phyloP scores from a whole-genome alignment of 2,888 invertebrate species.

The Drosophila barbarae region DNA sequence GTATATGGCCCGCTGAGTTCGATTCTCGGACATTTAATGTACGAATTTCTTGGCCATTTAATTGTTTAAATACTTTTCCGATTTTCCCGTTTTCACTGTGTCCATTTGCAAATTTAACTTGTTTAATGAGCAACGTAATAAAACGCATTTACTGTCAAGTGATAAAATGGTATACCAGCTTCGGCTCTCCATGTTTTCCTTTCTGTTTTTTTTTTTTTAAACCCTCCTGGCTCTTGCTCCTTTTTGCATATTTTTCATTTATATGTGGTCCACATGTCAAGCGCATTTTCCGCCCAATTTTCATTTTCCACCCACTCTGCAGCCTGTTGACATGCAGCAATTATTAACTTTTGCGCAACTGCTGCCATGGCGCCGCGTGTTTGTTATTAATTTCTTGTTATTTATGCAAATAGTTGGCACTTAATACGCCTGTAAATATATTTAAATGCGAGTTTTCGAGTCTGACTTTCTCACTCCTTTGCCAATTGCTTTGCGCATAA shows the following conservation, averaged over 20 bases:
- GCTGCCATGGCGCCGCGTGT: constrained; percentile 72
- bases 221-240: constrained; percentile 16
- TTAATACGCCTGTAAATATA: constrained; percentile 63
- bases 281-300: constrained; percentile 21
- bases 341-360: constrained; percentile 74
- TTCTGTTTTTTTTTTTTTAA: neutral
- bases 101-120: constrained; percentile 65
- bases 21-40: constrained; percentile 4
- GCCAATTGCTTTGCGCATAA: constrained; percentile 67
- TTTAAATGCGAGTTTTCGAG: constrained; percentile 23
- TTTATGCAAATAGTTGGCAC: constrained; percentile 76
- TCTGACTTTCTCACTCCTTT: constrained; percentile 22
- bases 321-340: constrained; percentile 70
- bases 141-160: constrained; percentile 76
- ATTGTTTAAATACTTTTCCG: constrained; percentile 36
- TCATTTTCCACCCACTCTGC: constrained; percentile 17
- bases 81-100: constrained; percentile 3
- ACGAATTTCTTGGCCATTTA: constrained; percentile 16
- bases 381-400: constrained; percentile 76
- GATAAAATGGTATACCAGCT: constrained; percentile 71
- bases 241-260: constrained; percentile 53
- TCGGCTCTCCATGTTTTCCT: constrained; percentile 15
- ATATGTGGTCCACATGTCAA: constrained; percentile 56
- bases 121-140: constrained; percentile 74
- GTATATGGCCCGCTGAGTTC: constrained; percentile 1